Evolutionary conservation across 2,888 invertebrate species (phyloP).

Genomic region (Drosophila tripunctata): DNA sequence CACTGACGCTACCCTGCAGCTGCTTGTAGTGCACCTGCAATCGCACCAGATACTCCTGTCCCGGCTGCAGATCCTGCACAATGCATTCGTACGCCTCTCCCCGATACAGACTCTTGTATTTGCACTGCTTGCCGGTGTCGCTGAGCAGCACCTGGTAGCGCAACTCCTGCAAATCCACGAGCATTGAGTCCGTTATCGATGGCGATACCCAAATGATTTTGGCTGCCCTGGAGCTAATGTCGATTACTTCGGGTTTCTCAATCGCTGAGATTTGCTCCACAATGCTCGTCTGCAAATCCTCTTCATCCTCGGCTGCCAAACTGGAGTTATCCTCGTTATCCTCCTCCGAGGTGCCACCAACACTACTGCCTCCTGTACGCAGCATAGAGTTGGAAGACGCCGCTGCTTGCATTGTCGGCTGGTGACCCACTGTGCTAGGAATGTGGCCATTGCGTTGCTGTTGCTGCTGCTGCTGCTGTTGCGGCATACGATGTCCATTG

Average conservation of each 20-base stretch:
- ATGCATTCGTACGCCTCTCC: conserved; percentile 91
- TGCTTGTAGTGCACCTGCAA: conserved; percentile 90
- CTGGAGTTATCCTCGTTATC: conserved; percentile 91
- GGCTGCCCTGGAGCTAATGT: conserved; percentile 93
- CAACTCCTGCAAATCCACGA: conserved; percentile 84
- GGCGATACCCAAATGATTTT: conserved; percentile 93
- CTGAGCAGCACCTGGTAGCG: conserved; percentile 93
- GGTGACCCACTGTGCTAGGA: conserved; percentile 21
- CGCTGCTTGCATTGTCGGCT: neutral
- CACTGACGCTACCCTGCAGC: conserved; percentile 90
- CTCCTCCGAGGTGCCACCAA: conserved; percentile 86
- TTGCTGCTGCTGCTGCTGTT: conserved; percentile 34
- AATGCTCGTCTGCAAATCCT: conserved; percentile 88
- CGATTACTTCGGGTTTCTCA: conserved; percentile 91
- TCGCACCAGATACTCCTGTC: conserved; percentile 94
- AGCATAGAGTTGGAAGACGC: neutral
- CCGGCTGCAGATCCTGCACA: conserved; percentile 93
- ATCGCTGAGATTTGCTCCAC: conserved; percentile 90
- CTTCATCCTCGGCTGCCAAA: conserved; percentile 89
- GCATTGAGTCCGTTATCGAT: conserved; percentile 72
- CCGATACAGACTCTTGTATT: conserved; percentile 93
- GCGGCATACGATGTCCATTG: conserved; percentile 56
- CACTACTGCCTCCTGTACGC: conserved; percentile 70
- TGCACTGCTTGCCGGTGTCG: conserved; percentile 91
- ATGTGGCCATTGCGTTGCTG: conserved; percentile 61